These are phyloP conservation scores for Theristicus caerulescens DNA, from an alignment of 2,113 vertebrate genomes.

Conservation along the genomic window DNA sequence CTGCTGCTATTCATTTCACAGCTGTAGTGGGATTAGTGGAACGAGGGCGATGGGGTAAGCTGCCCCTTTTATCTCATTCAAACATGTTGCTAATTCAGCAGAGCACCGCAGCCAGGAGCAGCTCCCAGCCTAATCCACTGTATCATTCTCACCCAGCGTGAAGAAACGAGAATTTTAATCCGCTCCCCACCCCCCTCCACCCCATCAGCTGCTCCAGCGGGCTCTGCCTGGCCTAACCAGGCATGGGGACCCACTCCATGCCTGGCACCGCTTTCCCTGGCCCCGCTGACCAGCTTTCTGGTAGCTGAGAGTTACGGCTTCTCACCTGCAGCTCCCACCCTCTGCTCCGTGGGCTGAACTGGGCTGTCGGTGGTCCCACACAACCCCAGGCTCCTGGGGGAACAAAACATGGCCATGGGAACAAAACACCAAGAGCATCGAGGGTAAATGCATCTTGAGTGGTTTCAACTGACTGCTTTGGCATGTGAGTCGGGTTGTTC, in stretches of 20 bases:
- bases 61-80: slow-evolving; percentile 92
- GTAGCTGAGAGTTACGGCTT: not conserved
- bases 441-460: not conserved
- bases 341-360: not conserved
- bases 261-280: not conserved
- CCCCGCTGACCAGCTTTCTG: not conserved
- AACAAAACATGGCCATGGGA: not conserved
- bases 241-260: not conserved
- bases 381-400: not conserved
- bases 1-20: slow-evolving; percentile 82
- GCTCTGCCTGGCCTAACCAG: not conserved
- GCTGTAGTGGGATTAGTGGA: slow-evolving; percentile 86
- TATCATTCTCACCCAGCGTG: slow-evolving; percentile 84
- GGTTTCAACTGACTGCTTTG: not conserved
- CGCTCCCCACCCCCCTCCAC: slow-evolving; percentile 23
- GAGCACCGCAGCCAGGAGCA: slow-evolving; percentile 78
- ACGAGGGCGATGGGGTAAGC: slow-evolving; percentile 82
- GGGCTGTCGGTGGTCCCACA: accelerated
- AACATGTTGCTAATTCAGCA: slow-evolving; percentile 94
- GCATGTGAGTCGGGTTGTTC: not conserved
- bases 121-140: slow-evolving; percentile 80
- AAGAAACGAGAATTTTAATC: slow-evolving; percentile 86
- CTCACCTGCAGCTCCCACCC: not conserved
- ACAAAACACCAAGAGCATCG: not conserved
- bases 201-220: slow-evolving; percentile 13